Evolutionary conservation across 2,113 vertebrate species (phyloP), one percentile per base, ranked within the genome.

Genomic region (Ranitomeya variabilis): DNA sequence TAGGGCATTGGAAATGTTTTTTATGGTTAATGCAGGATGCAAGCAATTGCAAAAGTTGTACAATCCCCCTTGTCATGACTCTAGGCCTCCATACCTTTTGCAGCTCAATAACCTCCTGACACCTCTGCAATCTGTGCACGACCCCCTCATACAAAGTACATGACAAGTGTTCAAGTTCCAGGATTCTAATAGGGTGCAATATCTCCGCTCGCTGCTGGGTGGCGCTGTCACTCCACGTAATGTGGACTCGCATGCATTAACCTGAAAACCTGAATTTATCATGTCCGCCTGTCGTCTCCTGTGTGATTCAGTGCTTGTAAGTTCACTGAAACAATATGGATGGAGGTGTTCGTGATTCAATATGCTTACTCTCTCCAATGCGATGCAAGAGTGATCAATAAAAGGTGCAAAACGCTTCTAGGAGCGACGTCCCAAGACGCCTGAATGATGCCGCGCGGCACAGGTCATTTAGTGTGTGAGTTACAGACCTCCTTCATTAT

Each of bases 241-340:
- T 11, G 9, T 8, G 37, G 76, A 54, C n/a, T n/a, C 6, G 51
- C 45, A 54, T 54, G 51, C 45, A 78, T 78, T 52, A 78, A 54
- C 51, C 19, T n/a, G 51, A 54, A 54, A 19, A 19, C 76, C 12
- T 78, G 76, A 78, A 78, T 80, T 31, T 7, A 1, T 80, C 77
- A 23, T n/a, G 77, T 80, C 51, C 14, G 52, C 45, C 15, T 57
- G 51, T 80, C 80, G n/a, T 45, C 80, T 62, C 80, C 80, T 19
- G 57, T 82, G 79, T 78, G 77, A 80, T 55, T 55, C 77, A 57
- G 54, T 16, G 52, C 59, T 80, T 80, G 57, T 80, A 80, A 80
- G n/a, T 80, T 31, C 79, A 80, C 23, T 80, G 79, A 26, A 60
- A 82, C 80, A 82, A 64, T 82, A 62, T 82, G 80, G 80, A 80